Base-by-base conservation (phyloP, 1,140 invertebrate species). In the Euwallacea fornicatus region DNA sequence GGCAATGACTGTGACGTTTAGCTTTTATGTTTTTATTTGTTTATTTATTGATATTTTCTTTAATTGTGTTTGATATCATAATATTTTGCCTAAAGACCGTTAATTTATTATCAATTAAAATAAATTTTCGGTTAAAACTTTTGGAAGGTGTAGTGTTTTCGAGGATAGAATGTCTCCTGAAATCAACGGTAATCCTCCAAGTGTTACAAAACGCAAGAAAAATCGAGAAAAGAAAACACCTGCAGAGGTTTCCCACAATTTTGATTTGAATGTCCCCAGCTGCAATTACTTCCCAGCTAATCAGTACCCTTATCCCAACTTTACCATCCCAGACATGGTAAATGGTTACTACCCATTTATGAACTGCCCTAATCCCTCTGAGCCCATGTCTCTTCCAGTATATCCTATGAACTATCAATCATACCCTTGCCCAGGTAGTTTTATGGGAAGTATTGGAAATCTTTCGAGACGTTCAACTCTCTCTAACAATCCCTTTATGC, bases 341-440 rank as follows among this genome's bases (percentile, higher is more conserved):
- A 59, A 71, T 54, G 54, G 64, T 47, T 83, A 83, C 64, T 87
- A 86, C 73, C 82, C 84, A 0, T 73, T 75, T 54, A 67, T 77
- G 54, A 78, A 76, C 60, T 78, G 75, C 69, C 74, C 81, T 3
- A 80, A 84, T 71, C 83, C 84, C 8, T 76, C 85, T 58, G 85
- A 87, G 71, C 84, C 85, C 0, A 81, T 86, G 74, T 86, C 85
- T 7, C 75, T 87, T 59, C 84, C 85, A 2, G 67, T 82, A 46
- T 82, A 82, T 73, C 80, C 81, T 21, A 56, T 79, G 2, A 80
- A 78, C 69, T 80, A 79, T 66, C 72, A 77, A n/a, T 76, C 73
- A 62, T 76, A 75, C 59, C 59, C 58, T 16, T 75, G 69, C 72
- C 64, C 71, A 67, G 66, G 71, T 10, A 76, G 72, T 74, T 64